Conservation (phyloP, 2,113 vertebrate species). For the Collichthys lucidus region DNA sequence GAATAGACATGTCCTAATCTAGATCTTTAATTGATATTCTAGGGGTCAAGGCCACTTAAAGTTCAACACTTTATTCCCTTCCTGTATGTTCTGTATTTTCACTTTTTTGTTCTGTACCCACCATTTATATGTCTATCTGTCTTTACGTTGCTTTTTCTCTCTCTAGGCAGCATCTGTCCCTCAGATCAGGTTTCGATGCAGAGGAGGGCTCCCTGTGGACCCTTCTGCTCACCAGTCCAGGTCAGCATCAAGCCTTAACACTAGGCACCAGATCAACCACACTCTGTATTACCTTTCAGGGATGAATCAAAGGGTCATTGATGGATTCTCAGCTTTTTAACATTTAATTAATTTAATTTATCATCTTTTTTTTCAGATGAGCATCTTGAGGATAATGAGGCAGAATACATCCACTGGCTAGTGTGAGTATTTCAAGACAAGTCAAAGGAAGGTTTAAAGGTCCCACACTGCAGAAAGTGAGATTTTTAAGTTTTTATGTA, state of each 20-base stretch:
- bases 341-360: neutral
- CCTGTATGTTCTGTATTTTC: neutral
- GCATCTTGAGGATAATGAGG: conserved; percentile 89
- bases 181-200: conserved; percentile 86
- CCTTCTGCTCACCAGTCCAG: conserved; percentile 92
- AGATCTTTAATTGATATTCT: neutral
- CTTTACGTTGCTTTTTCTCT: conserved; percentile 63
- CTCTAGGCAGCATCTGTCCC: conserved; percentile 84
- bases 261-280: neutral
- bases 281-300: neutral
- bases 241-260: conserved; percentile 69
- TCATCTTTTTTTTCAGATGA: conserved; percentile 86
- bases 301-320: neutral
- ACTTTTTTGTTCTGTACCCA: neutral
- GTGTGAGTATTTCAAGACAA: conserved; percentile 87
- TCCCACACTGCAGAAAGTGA: too few species aligned
- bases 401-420: conserved; percentile 96
- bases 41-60: neutral
- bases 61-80: neutral
- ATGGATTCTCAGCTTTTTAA: neutral
- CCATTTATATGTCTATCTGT: neutral
- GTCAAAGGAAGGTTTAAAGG: too few species aligned
- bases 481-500: too few species aligned
- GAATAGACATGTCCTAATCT: too few species aligned
- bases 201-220: conserved; percentile 92